Base-by-base conservation (phyloP, 2,113 vertebrate species). In the Hippolais icterina region DNA sequence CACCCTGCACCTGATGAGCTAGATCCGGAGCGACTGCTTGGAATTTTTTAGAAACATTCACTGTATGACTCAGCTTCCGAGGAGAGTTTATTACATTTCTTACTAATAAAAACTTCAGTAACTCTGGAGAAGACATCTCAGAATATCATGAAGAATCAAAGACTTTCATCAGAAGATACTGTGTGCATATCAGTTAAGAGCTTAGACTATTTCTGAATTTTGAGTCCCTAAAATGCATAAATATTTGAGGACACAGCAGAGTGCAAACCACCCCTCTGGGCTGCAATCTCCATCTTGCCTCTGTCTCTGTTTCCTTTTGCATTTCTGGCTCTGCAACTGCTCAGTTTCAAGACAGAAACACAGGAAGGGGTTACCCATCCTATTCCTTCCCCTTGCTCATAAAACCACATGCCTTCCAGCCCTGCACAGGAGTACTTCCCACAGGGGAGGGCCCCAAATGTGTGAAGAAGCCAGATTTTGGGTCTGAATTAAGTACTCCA, bases 61-160 rank as follows among this genome's bases (percentile, higher is more conserved):
- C 46, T 66, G 71, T 35, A 92, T 96, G 95, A 95, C 83, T 96
- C 95, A 96, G 94, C 95, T 96, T 95, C 94, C 44, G 52, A 95
- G 86, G 35, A 16, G 59, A 94, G 63, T 78, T 96, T 83, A 93
- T 93, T 90, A 68, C 66, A 86, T 94, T 86, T 91, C 71, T 90
- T 90, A 74, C 64, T 94, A 92, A 94, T 77, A 96, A 94, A 95
- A 95, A 74, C 80, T 83, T 95, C 19, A 29, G 71, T 91, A 83
- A 77, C 88, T 95, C 90, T 93, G 47, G n/a, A 94, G 83, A 89
- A 95, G 69, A 68, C 44, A 81, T 80, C 68, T 86, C 79, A 81
- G 83, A 90, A 92, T 90, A 88, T 59, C 54, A 44, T 22, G 33
- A 86, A 80, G 63, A 56, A 57, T 83, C 49, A 72, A 81, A 93